Percentiles rank a stretch among this genome's conserved stretches.
Evolutionary conservation across 2,888 invertebrate species (phyloP).

Genomic region (Cephus pulcher): DNA sequence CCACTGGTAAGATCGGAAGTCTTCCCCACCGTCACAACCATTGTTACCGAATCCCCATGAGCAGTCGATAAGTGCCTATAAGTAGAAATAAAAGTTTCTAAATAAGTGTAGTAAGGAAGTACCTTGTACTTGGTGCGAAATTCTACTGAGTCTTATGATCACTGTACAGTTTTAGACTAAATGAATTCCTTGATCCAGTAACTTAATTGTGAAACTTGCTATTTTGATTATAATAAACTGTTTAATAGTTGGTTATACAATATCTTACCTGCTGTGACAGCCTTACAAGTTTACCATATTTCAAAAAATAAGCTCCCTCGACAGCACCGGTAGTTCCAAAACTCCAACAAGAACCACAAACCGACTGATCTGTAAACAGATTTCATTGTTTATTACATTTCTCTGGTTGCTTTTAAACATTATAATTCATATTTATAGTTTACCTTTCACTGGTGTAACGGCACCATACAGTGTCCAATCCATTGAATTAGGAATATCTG

Average conservation of each 20-base stretch:
- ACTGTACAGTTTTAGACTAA: too few species aligned
- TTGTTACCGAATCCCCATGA: slow-evolving; percentile 97
- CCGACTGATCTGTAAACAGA: slow-evolving; percentile 86
- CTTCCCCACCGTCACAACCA: slow-evolving; percentile 98
- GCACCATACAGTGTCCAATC: slow-evolving; percentile 95
- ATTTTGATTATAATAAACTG: too few species aligned
- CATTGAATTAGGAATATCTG: slow-evolving; percentile 77
- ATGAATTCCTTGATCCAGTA: too few species aligned
- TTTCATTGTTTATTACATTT: background rate
- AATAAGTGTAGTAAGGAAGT: too few species aligned
- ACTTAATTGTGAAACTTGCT: too few species aligned
- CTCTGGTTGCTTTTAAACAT: background rate
- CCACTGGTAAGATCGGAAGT: slow-evolving; percentile 93
- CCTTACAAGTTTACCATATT: slow-evolving; percentile 82
- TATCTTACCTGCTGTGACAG: slow-evolving; percentile 83
- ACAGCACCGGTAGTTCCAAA: slow-evolving; percentile 94
- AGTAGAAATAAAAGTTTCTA: too few species aligned
- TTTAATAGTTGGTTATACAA: background rate
- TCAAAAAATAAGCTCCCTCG: slow-evolving; percentile 91
- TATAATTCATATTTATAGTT: slow-evolving; percentile 6
- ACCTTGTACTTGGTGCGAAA: too few species aligned
- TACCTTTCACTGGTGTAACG: slow-evolving; percentile 93
- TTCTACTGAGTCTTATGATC: too few species aligned
- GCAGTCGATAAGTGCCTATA: slow-evolving; percentile 87
- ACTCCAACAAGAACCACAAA: slow-evolving; percentile 98